Base-by-base conservation (phyloP, 2,888 invertebrate genomes). In the Esperia sulphurella region DNA sequence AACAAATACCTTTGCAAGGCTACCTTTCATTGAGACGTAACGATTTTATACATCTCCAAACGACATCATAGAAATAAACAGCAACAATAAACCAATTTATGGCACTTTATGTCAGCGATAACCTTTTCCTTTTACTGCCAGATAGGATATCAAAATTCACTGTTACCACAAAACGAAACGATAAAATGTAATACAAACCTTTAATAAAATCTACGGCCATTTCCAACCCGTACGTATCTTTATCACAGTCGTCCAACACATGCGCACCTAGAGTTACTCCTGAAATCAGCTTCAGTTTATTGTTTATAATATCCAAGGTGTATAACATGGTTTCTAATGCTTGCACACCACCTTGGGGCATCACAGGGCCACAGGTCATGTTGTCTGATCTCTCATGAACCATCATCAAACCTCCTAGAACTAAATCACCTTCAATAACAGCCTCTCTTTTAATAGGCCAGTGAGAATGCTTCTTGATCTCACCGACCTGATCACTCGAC, bases 141-240 rank as follows among this genome's bases (percentile, higher is more conserved):
- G 40, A 14, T 29, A 12, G 41, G 10, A 28, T n/a, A 12, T 29
- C 12, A 41, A 41, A 41, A 41, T 29, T 29, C 21, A 14, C 21
- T 10, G 8, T 14, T 40, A 14, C 8, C 40, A 40, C 14, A 40
- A 40, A 40, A 8, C 40, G 14, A 14, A n/a, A 3, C 6, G n/a
- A 40, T 21, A 37, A 8, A 7, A 10, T 8, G 12, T 28, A 9
- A 33, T 30, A 79, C 92, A 90, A 86, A 98, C 98, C 97, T 94
- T 97, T 96, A 55, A 98, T 98, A 79, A 98, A 98, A 83, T 98
- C 97, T 12, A 98, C 96, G 12, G 97, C 97, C 94, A 98, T 97
- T 78, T 98, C 97, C 58, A 98, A 89, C 0, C 98, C 98, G 70
- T 97, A 97, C 0, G 97, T 98, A 76, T 98, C 98, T 83, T 97